phyloP scores from a whole-genome alignment of 2,113 vertebrate species.

The Coptodon rendalli region DNA sequence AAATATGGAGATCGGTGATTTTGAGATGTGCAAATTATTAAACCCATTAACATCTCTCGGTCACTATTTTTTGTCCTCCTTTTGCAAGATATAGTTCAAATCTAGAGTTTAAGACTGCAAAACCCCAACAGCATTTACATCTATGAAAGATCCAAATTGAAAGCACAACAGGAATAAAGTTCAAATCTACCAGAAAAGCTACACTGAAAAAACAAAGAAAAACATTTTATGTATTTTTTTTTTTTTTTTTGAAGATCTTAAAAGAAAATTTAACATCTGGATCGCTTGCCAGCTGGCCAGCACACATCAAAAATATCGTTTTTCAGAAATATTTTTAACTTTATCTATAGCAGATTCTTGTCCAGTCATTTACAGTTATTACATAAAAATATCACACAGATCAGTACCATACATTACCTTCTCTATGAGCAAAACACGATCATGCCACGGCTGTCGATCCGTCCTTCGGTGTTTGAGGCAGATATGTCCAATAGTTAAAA shows the following conservation, averaged over 20 bases:
- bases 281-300: not conserved
- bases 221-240: no score
- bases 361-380: not conserved
- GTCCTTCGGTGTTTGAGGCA: not conserved
- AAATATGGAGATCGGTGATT: not conserved
- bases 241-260: not conserved
- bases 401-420: slow-evolving; percentile 26
- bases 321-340: not conserved
- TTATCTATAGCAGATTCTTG: not conserved
- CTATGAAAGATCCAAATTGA: not conserved
- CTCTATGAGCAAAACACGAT: not conserved
- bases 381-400: not conserved
- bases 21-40: slow-evolving; percentile 13
- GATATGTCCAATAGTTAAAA: not conserved
- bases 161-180: not conserved
- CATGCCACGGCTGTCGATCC: slow-evolving; percentile 23
- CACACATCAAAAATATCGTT: not conserved
- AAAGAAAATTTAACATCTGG: not conserved
- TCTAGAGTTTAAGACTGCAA: not conserved
- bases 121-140: not conserved
- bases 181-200: not conserved
- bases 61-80: slow-evolving; percentile 6
- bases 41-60: not conserved
- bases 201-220: not conserved
- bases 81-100: not conserved